Conservation (phyloP, 2,797 vertebrate genomes). For the Mormyrus proboscirostris region DNA sequence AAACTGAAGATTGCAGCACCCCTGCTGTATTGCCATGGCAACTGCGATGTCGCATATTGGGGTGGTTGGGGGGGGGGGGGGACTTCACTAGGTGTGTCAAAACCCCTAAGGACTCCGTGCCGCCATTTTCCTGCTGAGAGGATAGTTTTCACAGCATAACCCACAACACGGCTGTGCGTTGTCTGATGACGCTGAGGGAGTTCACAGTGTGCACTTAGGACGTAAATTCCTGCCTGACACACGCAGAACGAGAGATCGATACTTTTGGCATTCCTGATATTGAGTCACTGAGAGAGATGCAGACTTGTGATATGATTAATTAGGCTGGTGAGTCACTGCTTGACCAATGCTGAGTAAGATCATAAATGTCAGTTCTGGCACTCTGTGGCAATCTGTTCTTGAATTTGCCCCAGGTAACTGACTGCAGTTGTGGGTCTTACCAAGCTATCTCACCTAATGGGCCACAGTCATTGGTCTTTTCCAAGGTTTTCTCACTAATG, state of each 20-base stretch:
- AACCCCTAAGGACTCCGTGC: background rate
- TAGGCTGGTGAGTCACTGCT: background rate
- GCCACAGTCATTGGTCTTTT: background rate
- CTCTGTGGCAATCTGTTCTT: constrained; percentile 37
- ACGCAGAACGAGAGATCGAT: background rate
- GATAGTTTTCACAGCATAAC: background rate
- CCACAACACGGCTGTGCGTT: background rate
- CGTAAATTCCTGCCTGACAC: background rate
- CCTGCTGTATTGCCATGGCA: background rate
- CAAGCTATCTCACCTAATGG: background rate
- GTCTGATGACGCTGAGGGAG: background rate
- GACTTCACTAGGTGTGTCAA: background rate
- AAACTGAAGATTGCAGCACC: background rate
- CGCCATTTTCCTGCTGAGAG: background rate
- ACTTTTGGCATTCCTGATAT: background rate
- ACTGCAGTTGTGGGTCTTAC: background rate
- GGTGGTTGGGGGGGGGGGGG: background rate
- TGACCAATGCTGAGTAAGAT: background rate
- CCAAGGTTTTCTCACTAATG: background rate
- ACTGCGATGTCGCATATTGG: background rate
- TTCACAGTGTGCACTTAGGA: background rate
- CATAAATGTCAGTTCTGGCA: constrained; percentile 23
- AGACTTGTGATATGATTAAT: background rate
- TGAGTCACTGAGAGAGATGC: background rate
- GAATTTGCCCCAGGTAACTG: background rate